Percentiles rank a stretch among this genome's conserved stretches.
Evolutionary conservation across 2,888 invertebrate species (phyloP).

Genomic region (Melinaea menophilus): DNA sequence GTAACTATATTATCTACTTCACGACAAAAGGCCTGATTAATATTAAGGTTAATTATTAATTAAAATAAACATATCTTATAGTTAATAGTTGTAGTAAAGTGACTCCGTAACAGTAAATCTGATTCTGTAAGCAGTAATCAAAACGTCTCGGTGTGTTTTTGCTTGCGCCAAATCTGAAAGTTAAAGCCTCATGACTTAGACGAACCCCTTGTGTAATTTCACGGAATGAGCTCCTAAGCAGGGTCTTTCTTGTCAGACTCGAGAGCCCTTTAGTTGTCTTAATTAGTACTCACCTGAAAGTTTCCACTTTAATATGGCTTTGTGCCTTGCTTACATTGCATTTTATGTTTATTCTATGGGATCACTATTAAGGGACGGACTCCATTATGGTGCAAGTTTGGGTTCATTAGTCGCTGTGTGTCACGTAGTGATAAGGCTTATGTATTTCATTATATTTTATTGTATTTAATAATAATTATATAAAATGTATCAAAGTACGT

Average conservation of each 20-base stretch:
- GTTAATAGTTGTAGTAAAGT: too few relatives aligned
- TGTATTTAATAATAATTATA: too few relatives aligned
- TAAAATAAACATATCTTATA: too few relatives aligned
- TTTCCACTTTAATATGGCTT: slow-evolving; percentile 35
- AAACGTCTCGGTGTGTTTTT: slow-evolving; percentile 2
- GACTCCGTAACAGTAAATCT: too few relatives aligned
- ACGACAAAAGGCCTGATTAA: too few relatives aligned
- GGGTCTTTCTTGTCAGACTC: slow-evolving; percentile 56
- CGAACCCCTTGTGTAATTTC: slow-evolving; percentile 67
- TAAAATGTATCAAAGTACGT: too few relatives aligned
- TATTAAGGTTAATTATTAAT: too few relatives aligned
- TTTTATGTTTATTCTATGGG: slow-evolving; percentile 30
- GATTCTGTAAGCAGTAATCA: too few relatives aligned
- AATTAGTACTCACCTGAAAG: slow-evolving; percentile 41
- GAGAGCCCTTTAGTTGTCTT: slow-evolving; percentile 39
- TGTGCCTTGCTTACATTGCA: slow-evolving; percentile 26
- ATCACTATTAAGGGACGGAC: slow-evolving; percentile 13
- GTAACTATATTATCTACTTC: too few relatives aligned
- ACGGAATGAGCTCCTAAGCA: slow-evolving; percentile 68
- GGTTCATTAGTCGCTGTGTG: not conserved
- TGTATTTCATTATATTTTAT: too few relatives aligned
- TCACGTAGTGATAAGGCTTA: not conserved
- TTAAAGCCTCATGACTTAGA: slow-evolving; percentile 60
- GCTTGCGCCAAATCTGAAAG: slow-evolving; percentile 37
- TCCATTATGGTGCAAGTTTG: slow-evolving; percentile 19